Evolutionary conservation across 2,113 vertebrate species (phyloP), one percentile per base, ranked within the genome.

Genomic region (Syngnathoides biaculeatus): DNA sequence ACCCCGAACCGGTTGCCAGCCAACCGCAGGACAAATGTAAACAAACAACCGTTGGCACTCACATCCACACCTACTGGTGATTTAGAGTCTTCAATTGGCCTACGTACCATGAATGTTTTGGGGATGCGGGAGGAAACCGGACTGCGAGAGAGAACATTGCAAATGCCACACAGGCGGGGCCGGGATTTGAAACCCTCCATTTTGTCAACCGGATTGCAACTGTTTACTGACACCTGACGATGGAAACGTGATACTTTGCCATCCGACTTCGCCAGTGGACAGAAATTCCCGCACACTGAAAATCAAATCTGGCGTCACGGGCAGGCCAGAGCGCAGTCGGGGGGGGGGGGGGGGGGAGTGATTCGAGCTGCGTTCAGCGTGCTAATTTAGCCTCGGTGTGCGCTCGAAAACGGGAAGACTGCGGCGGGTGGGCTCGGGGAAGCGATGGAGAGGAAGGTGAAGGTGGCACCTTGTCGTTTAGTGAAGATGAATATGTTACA

Each of bases 281-380:
- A 19, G 4, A 57, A 30, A 57, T 57, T 57, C 15, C 55, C 27
- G 64, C 73, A 66, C 66, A 27, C 13, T 1, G 15, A 8, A 30
- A 17, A 30, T 17, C 26, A 26, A 57, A 17, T 30, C 26, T 17
- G 55, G 24, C 55, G 7, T 57, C 26, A 24, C 52, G 5, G 48
- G 48, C 48, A 9, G 20, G 48, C 48, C 48, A 13, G 12, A 14
- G 52, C 48, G 19, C 48, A n/a, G 48, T 9, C 48, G 10, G 7
- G 9, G 9, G 10, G 20, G 9, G 42, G 52, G 42, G 52, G 22
- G 22, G 13, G 55, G 26, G 15, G 30, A 57, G 38, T 40, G 20
- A 20, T 1, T 71, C 75, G 79, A 79, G 68, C 81, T 81, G 73
- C 83, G 80, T 80, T 79, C 78, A 78, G 85, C 73, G 67, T 76